Base-by-base conservation (phyloP, 2,113 vertebrate species). In the Tachysurus fulvidraco region DNA sequence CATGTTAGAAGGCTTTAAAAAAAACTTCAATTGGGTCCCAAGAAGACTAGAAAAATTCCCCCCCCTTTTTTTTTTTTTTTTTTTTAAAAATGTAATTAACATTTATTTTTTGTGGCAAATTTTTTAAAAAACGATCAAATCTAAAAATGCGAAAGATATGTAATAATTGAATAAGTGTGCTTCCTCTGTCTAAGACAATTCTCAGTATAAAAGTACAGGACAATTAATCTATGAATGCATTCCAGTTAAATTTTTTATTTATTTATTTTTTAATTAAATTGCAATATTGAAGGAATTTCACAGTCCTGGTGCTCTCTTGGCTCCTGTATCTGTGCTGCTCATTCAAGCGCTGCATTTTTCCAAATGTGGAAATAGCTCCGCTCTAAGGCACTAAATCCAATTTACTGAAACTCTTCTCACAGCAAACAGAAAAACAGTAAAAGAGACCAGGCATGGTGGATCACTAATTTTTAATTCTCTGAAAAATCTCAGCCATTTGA, bases 401-500 rank as follows among this genome's bases (percentile, higher is more conserved):
- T 92, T 93, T 92, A 91, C 88, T 93, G 90, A 92, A 85, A 59
- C 57, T 50, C 59, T 52, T 67, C 46, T 52, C 4, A 2, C 44
- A 41, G 28, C 28, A 30, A 77, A 52, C 16, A 14, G 65, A 79
- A 79, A 79, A 59, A 23, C 54, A 59, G 28, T 59, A 25, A 80
- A 64, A 54, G 84, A 76, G 83, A 87, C 85, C 90, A 91, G 92
- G 91, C 92, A 92, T 86, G 91, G 91, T 91, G 91, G 92, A 92
- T 92, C 93, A 93, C 73, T 89, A 90, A 76, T 74, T 54, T 87
- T 83, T 74, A 73, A 83, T 87, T 83, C 85, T 52, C 65, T 83
- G 79, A 79, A 82, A 82, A 86, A 86, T 62, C 79, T 60, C 85
- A 62, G 65, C 55, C 65, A 13, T 60, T 86, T 62, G 78, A 82